A percentile compares a stretch with the other conserved stretches of the same genome.
These are phyloP conservation scores for Parambassis ranga DNA, from an alignment of 2,797 vertebrate species.

Conservation along the genomic window DNA sequence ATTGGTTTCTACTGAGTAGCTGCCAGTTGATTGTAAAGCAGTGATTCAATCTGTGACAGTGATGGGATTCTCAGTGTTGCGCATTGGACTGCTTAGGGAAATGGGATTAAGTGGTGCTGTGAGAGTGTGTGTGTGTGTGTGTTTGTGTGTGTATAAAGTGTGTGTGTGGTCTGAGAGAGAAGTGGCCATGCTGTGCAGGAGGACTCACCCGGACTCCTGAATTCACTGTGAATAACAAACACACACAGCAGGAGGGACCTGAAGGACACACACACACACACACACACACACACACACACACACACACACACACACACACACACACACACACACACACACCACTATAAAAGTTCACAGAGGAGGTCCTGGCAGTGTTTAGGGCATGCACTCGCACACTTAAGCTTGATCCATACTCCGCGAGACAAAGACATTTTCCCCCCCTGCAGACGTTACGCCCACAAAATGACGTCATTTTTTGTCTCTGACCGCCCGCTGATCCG, in stretches of 20 bases:
- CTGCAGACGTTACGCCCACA: too few relatives aligned
- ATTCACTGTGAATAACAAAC: conserved; percentile 41
- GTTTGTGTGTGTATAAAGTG: neutral
- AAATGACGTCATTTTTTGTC: too few relatives aligned
- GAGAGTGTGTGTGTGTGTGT: conserved; percentile 9
- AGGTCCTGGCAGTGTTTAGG: neutral
- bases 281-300: neutral
- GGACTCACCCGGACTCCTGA: conserved; percentile 35
- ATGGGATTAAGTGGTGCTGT: conserved; percentile 62
- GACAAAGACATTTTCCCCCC: too few relatives aligned
- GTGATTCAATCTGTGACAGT: conserved; percentile 72
- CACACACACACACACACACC: neutral
- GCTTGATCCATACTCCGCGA: too few relatives aligned
- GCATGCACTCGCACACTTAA: conserved; percentile 8
- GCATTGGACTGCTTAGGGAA: conserved; percentile 65
- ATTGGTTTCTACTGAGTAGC: conserved; percentile 64
- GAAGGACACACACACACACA: neutral
- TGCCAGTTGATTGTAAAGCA: conserved; percentile 68
- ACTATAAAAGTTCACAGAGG: neutral
- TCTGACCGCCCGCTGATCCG: too few relatives aligned
- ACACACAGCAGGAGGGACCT: conserved; percentile 23
- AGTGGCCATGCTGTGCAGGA: conserved; percentile 19
- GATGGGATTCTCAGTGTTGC: conserved; percentile 68
- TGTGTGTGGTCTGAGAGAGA: conserved; percentile 37
- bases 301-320: neutral